These are phyloP conservation scores for Grapholita molesta DNA, from an alignment of 1,140 invertebrate genomes.

Conservation along the genomic window DNA sequence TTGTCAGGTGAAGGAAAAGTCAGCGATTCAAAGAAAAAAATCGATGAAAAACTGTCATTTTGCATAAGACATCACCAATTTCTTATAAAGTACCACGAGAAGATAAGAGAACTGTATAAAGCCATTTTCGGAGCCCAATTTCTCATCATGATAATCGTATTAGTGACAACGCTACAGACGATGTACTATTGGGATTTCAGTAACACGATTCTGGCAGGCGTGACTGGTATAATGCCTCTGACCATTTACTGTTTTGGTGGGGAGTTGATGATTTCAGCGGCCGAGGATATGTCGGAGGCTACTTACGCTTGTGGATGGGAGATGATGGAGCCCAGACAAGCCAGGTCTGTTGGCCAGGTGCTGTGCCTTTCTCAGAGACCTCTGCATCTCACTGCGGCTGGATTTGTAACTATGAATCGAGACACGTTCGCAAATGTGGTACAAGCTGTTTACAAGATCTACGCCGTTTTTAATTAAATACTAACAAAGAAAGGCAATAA, in stretches of 20 bases:
- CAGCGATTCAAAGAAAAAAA: neutral
- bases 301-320: slow-evolving; percentile 37
- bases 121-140: slow-evolving; percentile 37
- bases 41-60: slow-evolving; percentile 29
- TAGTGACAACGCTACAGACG: slow-evolving; percentile 42
- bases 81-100: slow-evolving; percentile 29
- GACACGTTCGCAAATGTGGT: slow-evolving; percentile 37
- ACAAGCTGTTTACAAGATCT: slow-evolving; percentile 43
- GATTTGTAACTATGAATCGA: slow-evolving; percentile 37
- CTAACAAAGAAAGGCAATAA: neutral
- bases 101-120: slow-evolving; percentile 32
- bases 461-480: slow-evolving; percentile 42
- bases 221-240: slow-evolving; percentile 37
- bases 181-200: slow-evolving; percentile 35
- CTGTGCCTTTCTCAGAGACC: slow-evolving; percentile 32
- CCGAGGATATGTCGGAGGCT: slow-evolving; percentile 26
- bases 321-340: slow-evolving; percentile 32
- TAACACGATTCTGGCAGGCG: slow-evolving; percentile 38
- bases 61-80: slow-evolving; percentile 38
- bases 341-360: slow-evolving; percentile 23
- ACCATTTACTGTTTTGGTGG: slow-evolving; percentile 44
- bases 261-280: slow-evolving; percentile 31
- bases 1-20: slow-evolving; percentile 1
- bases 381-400: slow-evolving; percentile 34
- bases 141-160: slow-evolving; percentile 37